Base-by-base conservation (phyloP, 2,797 vertebrate genomes). In the Chrosomus eos region DNA sequence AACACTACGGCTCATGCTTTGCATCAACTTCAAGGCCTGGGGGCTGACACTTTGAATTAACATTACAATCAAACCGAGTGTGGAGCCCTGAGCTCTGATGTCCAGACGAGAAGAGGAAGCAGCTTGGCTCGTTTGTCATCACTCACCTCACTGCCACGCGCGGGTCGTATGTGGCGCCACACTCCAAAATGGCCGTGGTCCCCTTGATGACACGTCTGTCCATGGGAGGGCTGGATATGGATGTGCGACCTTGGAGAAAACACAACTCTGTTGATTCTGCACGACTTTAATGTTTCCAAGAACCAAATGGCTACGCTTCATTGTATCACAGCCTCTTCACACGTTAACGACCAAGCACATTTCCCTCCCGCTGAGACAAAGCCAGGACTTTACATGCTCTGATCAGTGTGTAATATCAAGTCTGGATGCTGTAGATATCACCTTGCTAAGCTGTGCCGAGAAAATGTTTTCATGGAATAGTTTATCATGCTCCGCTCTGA, bases 171-270 rank as follows among this genome's bases (percentile, higher is more conserved):
- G 95, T 96, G 0, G 96, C 97, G 5, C 95, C 91, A 11, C 98
- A 99, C 68, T 86, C 92, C 91, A 99, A 94, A 2, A 93, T 86
- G 8, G 97, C 98, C 0, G 95, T 98, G 81, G 97, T 99, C 78
- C 98, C 98, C 93, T 99, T 99, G 91, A 99, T 99, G 84, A 98
- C 98, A 1, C 96, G 96, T 77, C 91, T 95, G 88, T 99, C 96
- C 73, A 95, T 91, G 0, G 98, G 98, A 87, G 96, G 95, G 58
- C 90, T 92, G 31, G 97, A 93, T 80, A 99, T 97, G 88, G 89
- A 91, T 0, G 98, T 98, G 9, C 96, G 96, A 90, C 95, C 98
- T 99, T 94, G 53, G 92, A 92, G 26, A 43, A 88, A 83, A 82
- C 76, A 87, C 33, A 84, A 67, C 53, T 82, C 43, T 1, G 48